Conservation (phyloP, 2,113 vertebrate genomes). For the Vanacampus margaritifer region DNA sequence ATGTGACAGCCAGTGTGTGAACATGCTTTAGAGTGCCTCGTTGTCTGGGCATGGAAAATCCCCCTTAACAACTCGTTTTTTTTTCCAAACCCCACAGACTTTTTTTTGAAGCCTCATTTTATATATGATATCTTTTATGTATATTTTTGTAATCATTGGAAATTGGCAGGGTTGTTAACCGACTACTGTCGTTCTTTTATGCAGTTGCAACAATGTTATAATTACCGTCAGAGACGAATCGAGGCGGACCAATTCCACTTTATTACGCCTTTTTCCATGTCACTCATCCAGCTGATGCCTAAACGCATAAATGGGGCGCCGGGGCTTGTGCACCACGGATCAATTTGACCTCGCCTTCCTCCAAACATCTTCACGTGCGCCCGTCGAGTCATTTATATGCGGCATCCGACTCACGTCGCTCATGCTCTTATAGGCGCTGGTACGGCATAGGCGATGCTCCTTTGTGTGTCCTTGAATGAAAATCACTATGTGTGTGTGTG, state of each 20-base stretch:
- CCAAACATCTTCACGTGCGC: conserved; percentile 62
- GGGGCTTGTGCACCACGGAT: conserved; percentile 7
- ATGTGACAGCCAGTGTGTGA: too few relatives aligned
- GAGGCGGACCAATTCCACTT: background rate
- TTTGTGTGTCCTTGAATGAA: conserved; percentile 11
- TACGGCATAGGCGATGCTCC: conserved; percentile 15
- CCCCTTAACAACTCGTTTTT: too few relatives aligned
- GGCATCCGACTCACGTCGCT: conserved; percentile 46
- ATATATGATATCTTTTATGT: too few relatives aligned
- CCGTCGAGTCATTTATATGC: conserved; percentile 57
- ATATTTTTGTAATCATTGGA: too few relatives aligned
- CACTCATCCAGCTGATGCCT: conserved; percentile 10
- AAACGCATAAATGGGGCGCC: background rate
- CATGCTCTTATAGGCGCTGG: conserved; percentile 25
- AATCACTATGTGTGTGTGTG: background rate
- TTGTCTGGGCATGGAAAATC: too few relatives aligned
- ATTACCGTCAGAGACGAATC: background rate
- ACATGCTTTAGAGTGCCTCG: too few relatives aligned
- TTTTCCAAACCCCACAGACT: too few relatives aligned
- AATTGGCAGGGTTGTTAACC: too few relatives aligned
- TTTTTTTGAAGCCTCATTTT: too few relatives aligned
- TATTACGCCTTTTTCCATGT: conserved; percentile 3
- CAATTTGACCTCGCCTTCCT: conserved; percentile 50
- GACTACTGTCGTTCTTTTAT: too few relatives aligned
- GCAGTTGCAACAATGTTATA: background rate